Evolutionary conservation across 2,888 invertebrate genomes (phyloP).

Genomic region (Acleris holmiana): DNA sequence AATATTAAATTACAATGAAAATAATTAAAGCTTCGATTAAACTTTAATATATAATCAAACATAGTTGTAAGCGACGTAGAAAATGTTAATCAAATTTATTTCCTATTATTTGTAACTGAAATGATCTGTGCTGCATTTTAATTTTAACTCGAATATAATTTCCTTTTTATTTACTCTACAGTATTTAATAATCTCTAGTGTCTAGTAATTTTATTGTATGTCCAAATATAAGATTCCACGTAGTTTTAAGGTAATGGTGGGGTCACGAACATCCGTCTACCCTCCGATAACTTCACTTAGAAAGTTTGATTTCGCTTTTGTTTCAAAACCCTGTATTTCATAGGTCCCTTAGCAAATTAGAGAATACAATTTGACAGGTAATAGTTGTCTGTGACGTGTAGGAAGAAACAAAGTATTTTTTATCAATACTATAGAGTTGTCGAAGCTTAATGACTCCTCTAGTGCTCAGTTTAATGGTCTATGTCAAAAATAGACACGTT

Average conservation of each 20-base stretch:
- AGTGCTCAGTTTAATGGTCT: too few species aligned
- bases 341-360: conserved; percentile 81
- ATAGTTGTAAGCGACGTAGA: conserved; percentile 54
- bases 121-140: conserved; percentile 46
- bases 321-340: conserved; percentile 74
- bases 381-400: conserved; percentile 44
- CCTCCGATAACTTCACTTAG: conserved; percentile 49
- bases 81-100: conserved; percentile 30
- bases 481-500: too few species aligned
- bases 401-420: not conserved
- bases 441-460: too few species aligned
- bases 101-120: conserved; percentile 33
- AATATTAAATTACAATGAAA: conserved; percentile 53
- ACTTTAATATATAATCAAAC: conserved; percentile 47
- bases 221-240: conserved; percentile 43
- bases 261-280: conserved; percentile 62
- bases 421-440: too few species aligned
- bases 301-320: conserved; percentile 43
- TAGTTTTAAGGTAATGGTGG: conserved; percentile 53
- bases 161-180: conserved; percentile 42
- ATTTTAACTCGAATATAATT: conserved; percentile 53
- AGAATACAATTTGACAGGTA: conserved; percentile 62
- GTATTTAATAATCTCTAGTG: conserved; percentile 39
- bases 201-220: conserved; percentile 22
- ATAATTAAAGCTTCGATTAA: conserved; percentile 57